Base-by-base conservation (phyloP, 2,888 invertebrate genomes). In the Orgyia antiqua region DNA sequence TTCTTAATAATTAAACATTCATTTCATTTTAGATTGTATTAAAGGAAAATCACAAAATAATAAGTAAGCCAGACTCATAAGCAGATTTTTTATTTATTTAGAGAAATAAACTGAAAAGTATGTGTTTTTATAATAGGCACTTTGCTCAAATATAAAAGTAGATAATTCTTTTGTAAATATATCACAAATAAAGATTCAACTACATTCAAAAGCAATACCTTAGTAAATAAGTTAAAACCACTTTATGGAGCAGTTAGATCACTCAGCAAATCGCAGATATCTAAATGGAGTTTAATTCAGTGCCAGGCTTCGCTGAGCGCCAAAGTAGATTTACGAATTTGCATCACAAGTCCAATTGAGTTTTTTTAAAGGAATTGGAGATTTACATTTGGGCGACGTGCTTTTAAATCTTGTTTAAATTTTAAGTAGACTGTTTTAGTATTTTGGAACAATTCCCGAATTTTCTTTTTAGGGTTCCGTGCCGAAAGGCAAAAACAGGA, bases 261-360 rank as follows among this genome's bases (percentile, higher is more conserved):
- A 42, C 37, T 45, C 55, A 44, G 51, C 40, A 35, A 47, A 54
- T 47, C 54, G 45, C 29, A 39, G 42, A 47, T 48, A 51, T 51
- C 53, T 59, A 57, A 55, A 58, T 58, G 50, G 44, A 59, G 45
- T 57, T 58, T 58, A 59, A 59, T 57, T 59, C 48, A 41, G 41
- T 36, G 36, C 36, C 37, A 32, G 44, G 46, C 50, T 45, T 36
- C 39, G 36, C 26, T 32, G 33, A 47, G 39, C 42, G 37, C 39
- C 40, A 41, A 48, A 52, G 51, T 44, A 48, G 53, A 51, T 55
- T 52, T 51, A 32, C 33, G 47, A 46, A 51, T 50, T 55, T 47
- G 50, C 56, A 47, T 55, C 47, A 43, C 53, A 45, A 54, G 46
- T 39, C 38, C 52, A 52, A 49, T 55, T 46, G 46, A 44, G 49